Evolutionary conservation across 2,113 vertebrate genomes (phyloP), one percentile per base, ranked within the genome.

Genomic region (Telmatochromis sp.): DNA sequence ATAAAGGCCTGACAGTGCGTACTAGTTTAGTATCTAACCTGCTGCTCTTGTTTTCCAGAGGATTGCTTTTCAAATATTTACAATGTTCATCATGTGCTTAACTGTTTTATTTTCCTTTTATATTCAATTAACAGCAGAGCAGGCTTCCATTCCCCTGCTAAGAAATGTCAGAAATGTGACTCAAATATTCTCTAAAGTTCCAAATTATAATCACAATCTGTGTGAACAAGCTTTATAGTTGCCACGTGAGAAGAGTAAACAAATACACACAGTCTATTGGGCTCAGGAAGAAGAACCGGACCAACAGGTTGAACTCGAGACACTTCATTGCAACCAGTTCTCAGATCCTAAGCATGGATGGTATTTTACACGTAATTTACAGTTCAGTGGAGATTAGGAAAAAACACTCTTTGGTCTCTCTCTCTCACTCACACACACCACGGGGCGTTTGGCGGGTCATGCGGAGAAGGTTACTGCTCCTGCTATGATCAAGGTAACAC

Each of bases 401-500:
- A 28, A 26, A n/a, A 42, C 60, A 37, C 23, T 47, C 26, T 82
- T 35, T 57, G 37, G 21, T 14, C 19, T 13, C 7, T 26, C 14
- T 45, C 37, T 53, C 21, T 40, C 37, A 33, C 57, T 31, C 35
- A 80, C 15, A 40, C 31, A 37, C 78, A 37, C 83, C 40, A 53
- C 84, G 26, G 60, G 81, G 80, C 19, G 84, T 85, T 87, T 55
- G 71, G 53, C 3, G 10, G 58, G 68, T 82, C 57, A 23, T 57
- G 81, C 4, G 42, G 58, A 81, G 82, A 19, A 47, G 42, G 68
- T 81, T 63, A 58, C 37, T 5, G 6, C 33, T 82, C 78, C 63
- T 42, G 55, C 87, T 84, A 50, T 7, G 81, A 91, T 93, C 88
- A 90, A 90, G 89, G 71, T 84, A 89, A 90, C 87, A 86, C 84